Base-by-base conservation (phyloP, 1,140 invertebrate species). In the Acyrthosiphon pisum region DNA sequence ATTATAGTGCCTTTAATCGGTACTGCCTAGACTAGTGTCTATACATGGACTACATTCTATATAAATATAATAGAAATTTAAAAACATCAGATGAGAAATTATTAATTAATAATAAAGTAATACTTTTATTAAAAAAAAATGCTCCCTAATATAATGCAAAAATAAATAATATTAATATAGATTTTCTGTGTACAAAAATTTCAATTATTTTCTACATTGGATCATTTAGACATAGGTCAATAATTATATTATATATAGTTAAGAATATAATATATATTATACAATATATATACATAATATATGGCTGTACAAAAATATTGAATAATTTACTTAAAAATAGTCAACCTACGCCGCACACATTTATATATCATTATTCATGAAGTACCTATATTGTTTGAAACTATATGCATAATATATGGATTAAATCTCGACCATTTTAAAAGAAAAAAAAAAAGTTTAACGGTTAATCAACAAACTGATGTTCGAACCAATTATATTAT, bases 391-490 rank as follows among this genome's bases (percentile, higher is more conserved):
- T 83, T 20, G 8, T 83, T 83, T 83, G 2, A 37, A 37, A 83
- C 20, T 9, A 83, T 37, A 37, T 83, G 8, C 76, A 83, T 37
- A 83, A 83, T 37, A 83, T n/a, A 83, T 76, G 23, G 23, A 84
- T 84, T 41, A 84, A 84, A 84, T 84, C 41, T 84, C 83, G 41
- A 84, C 41, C 23, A 84, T 41, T 84, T 26, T 20, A 81, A 30
- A 84, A 41, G 41, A 20, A 26, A 84, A 86, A 83, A 86, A 83
- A 83, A 83, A 83, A 26, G 23, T 86, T 86, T 86, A 8, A 46
- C 44, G 18, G 84, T 46, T 87, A 87, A 87, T 87, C 84, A 46
- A 87, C 26, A 87, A 87, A 46, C 44, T 87, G 44, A n/a, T 14
- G 44, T 87, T 87, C 14, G 11, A 30, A 46, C 44, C 83, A 84